Percentiles rank a stretch among this genome's conserved stretches.
Conservation (phyloP, 2,888 invertebrate species). For the Fragum sueziense region DNA sequence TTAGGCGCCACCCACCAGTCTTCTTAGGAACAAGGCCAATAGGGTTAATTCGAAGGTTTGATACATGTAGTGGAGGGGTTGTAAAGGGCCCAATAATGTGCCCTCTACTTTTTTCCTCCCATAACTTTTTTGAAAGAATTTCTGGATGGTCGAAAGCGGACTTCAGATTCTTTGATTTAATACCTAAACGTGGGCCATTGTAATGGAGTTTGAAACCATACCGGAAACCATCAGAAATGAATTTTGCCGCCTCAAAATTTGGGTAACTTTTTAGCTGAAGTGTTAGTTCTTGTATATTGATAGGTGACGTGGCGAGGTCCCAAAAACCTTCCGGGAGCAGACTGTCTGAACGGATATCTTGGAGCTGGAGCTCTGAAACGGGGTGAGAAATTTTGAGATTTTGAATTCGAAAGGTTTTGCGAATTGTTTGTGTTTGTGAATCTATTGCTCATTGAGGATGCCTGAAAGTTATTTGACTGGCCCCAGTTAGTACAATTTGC, state of each 20-base stretch:
- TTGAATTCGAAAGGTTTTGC: neutral
- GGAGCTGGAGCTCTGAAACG: neutral
- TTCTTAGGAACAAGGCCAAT: constrained; percentile 39
- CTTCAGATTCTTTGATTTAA: constrained; percentile 10
- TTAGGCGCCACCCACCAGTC: constrained; percentile 33
- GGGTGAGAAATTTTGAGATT: neutral
- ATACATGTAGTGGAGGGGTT: constrained; percentile 11
- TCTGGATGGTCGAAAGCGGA: constrained; percentile 26
- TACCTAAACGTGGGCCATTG: neutral
- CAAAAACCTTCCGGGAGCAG: constrained; percentile 11
- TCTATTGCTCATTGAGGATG: neutral
- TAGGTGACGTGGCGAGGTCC: constrained; percentile 11
- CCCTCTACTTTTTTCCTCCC: constrained; percentile 18
- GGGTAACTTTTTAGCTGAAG: neutral
- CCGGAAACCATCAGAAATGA: neutral
- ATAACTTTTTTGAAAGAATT: constrained; percentile 15
- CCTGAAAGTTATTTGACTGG: neutral
- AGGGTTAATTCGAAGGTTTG: constrained; percentile 30
- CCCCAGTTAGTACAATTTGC: neutral
- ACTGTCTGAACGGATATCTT: neutral
- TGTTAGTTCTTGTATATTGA: neutral
- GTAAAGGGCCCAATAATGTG: constrained; percentile 34
- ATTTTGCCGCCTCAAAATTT: neutral
- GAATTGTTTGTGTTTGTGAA: neutral
- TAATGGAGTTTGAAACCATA: constrained; percentile 20